Conservation (phyloP, 2,797 vertebrate genomes). For the Rhinoraja longicauda region DNA sequence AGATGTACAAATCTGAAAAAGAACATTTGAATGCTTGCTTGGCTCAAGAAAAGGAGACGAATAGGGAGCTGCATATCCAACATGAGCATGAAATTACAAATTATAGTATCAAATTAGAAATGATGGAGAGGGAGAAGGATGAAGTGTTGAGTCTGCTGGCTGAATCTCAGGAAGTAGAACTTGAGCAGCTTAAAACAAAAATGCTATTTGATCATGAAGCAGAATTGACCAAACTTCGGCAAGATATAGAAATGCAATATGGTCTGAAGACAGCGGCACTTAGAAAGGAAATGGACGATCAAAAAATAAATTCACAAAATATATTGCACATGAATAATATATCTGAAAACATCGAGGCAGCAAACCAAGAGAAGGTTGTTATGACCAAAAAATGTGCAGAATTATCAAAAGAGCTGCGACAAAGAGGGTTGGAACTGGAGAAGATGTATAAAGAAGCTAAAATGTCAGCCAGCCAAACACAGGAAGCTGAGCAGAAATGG, state of each 20-base stretch:
- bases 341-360: fast-evolving
- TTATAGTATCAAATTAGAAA: conserved; percentile 48
- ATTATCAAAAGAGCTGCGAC: conserved; percentile 59
- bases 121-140: conserved; percentile 50
- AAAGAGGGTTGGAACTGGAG: conserved; percentile 58
- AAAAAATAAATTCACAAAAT: conserved; percentile 45
- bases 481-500: conserved; percentile 55
- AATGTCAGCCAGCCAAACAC: conserved; percentile 55
- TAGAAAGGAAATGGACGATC: conserved; percentile 47
- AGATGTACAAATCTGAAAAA: conserved; percentile 63
- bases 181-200: conserved; percentile 41
- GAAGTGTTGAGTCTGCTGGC: conserved; percentile 42
- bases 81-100: conserved; percentile 47
- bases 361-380: conserved; percentile 51
- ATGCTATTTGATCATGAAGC: conserved; percentile 44
- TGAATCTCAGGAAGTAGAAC: conserved; percentile 48
- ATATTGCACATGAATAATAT: conserved; percentile 42
- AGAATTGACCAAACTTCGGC: conserved; percentile 45
- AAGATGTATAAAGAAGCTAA: conserved; percentile 58
- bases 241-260: conserved; percentile 42
- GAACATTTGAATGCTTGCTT: conserved; percentile 56
- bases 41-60: conserved; percentile 49
- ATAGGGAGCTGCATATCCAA: conserved; percentile 44
- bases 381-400: conserved; percentile 59
- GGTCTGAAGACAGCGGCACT: conserved; percentile 42